Evolutionary conservation across 1,140 invertebrate species (phyloP), one percentile per base, ranked within the genome.

Genomic region (Zaprionus nigranus): DNA sequence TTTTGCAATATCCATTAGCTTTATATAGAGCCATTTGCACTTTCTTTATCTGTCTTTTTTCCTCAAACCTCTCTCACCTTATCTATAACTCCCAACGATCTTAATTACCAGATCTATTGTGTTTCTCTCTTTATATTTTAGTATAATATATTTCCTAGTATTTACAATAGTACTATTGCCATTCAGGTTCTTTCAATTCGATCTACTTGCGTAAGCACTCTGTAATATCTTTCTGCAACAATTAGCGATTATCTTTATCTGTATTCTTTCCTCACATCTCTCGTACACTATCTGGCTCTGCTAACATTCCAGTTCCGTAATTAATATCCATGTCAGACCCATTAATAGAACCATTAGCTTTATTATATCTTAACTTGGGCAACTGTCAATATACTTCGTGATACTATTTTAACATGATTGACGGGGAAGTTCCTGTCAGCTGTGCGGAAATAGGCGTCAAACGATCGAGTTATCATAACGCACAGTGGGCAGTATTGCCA

Each of bases 401-500:
- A 61, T 24, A 69, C n/a, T 59, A 66, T 46, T 68, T 15, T 5
- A 13, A n/a, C 64, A 54, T 53, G 20, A 49, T 26, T 5, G 15
- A 12, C 46, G 30, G 57, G 61, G 68, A 65, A 65, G 53, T 66
- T 3, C 12, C 24, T 12, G 9, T 17, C 38, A 53, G 58, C 61
- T 72, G 65, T 58, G 54, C 78, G 84, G 84, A 88, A 88, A 62
- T 71, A 51, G 20, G 9, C 46, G 11, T 13, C 46, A 24, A 24
- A 24, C 20, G 46, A 51, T 20, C 46, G 46, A 66, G 40, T 13
- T 73, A 64, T 66, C 54, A 73, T 53, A 43, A 40, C 17, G 26
- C 51, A 5, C 51, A 5, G 54, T n/a, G 13, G 46, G 78, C 53
- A 40, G n/a, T 75, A 65, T 65, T 62, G 60, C 40, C 38, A 6